Conservation (phyloP, 1,140 invertebrate genomes). For the Drosophila nigromelanica region DNA sequence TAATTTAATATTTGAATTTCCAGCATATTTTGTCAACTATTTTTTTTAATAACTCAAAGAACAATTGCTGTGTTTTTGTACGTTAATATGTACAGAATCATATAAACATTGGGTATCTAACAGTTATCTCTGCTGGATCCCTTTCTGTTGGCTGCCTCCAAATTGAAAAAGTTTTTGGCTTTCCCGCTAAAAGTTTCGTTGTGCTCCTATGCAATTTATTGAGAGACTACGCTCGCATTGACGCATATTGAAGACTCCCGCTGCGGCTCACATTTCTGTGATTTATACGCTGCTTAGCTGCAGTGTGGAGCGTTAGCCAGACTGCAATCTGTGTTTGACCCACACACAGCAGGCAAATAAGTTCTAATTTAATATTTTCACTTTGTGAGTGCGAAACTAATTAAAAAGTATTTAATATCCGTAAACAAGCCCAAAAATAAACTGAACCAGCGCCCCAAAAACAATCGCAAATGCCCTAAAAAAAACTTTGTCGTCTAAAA, state of each 20-base stretch:
- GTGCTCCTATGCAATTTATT: constrained; percentile 70
- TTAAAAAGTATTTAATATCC: constrained; percentile 81
- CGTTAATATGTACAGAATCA: too few relatives aligned
- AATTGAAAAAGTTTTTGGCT: constrained; percentile 78
- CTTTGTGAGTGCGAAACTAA: constrained; percentile 71
- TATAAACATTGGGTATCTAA: constrained; percentile 1
- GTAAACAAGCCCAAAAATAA: constrained; percentile 73
- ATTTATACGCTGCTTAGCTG: constrained; percentile 44
- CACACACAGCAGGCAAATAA: constrained; percentile 14
- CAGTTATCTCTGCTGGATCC: not conserved
- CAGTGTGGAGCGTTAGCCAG: constrained; percentile 13
- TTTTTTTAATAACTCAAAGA: too few relatives aligned
- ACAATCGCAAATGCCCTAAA: constrained; percentile 34
- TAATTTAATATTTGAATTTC: too few relatives aligned
- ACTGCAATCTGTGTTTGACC: constrained; percentile 28
- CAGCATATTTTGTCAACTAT: too few relatives aligned
- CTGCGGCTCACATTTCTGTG: constrained; percentile 24
- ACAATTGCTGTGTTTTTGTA: too few relatives aligned
- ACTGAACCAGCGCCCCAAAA: constrained; percentile 20
- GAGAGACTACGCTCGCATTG: constrained; percentile 63
- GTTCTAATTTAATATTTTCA: constrained; percentile 68
- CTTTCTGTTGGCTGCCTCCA: constrained; percentile 19
- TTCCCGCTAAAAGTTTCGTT: constrained; percentile 61
- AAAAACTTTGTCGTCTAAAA: constrained; percentile 70
- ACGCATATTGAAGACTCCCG: constrained; percentile 50